phyloP scores from a whole-genome alignment of 1,140 invertebrate species.

The Neuroterus valhalla region DNA sequence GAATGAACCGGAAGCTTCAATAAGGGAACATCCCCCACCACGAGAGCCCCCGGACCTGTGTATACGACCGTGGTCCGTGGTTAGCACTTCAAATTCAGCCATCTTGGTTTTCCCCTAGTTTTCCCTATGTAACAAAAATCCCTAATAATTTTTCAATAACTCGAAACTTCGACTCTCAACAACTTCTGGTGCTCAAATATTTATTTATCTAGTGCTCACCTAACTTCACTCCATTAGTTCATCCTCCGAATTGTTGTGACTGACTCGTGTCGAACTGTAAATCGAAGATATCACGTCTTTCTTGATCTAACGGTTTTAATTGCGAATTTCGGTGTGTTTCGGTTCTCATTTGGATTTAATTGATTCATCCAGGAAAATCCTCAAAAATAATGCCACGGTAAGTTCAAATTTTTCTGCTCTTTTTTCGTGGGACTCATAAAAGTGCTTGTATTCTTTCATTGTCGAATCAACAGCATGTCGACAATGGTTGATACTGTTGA shows the following conservation, averaged over 20 bases:
- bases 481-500: slow-evolving; percentile 9
- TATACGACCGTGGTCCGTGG: too few relatives aligned
- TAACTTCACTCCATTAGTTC: slow-evolving; percentile 15
- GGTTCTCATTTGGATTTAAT: slow-evolving; percentile 37
- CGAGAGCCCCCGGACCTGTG: too few relatives aligned
- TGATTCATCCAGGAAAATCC: slow-evolving; percentile 35
- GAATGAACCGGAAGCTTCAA: too few relatives aligned
- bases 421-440: neutral
- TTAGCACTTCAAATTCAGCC: too few relatives aligned
- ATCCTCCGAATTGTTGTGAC: slow-evolving; percentile 2
- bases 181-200: neutral
- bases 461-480: slow-evolving; percentile 11
- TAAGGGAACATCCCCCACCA: too few relatives aligned
- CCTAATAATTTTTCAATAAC: too few relatives aligned
- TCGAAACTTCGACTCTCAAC: neutral
- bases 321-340: slow-evolving; percentile 28
- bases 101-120: too few relatives aligned
- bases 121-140: too few relatives aligned
- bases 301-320: slow-evolving; percentile 54
- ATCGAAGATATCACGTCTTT: slow-evolving; percentile 58
- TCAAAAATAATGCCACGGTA: slow-evolving; percentile 61
- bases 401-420: slow-evolving; percentile 34
- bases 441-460: neutral
- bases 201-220: too few relatives aligned
- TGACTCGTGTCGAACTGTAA: slow-evolving; percentile 49